A percentile compares a stretch with the other conserved stretches of the same genome.
phyloP scores from a whole-genome alignment of 2,888 invertebrate species.

The Dendrolimus houi region DNA sequence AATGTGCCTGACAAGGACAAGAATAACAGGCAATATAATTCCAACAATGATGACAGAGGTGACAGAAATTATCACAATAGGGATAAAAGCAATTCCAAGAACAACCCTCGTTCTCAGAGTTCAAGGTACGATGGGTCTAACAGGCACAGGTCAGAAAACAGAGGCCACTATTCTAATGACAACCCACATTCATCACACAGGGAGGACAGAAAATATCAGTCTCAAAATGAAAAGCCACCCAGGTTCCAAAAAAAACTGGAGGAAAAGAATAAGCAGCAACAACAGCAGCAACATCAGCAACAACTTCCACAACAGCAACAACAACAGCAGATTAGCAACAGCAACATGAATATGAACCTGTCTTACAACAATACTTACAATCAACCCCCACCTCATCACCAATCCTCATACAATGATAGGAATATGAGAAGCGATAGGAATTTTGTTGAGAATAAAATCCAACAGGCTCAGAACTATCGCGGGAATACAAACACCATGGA shows the following conservation, averaged over 20 bases:
- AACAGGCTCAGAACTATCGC: slow-evolving; percentile 32
- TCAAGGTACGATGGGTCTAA: slow-evolving; percentile 46
- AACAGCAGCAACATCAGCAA: slow-evolving; percentile 35
- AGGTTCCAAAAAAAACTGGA: slow-evolving; percentile 77
- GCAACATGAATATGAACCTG: slow-evolving; percentile 31
- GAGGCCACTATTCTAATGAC: slow-evolving; percentile 55
- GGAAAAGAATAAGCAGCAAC: slow-evolving; percentile 62
- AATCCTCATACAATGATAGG: slow-evolving; percentile 44
- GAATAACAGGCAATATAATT: slow-evolving; percentile 40
- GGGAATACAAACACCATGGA: slow-evolving; percentile 43
- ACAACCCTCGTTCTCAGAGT: slow-evolving; percentile 42
- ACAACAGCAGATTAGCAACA: slow-evolving; percentile 18
- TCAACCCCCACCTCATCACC: slow-evolving; percentile 23
- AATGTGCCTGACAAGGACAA: slow-evolving; percentile 67
- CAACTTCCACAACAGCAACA: slow-evolving; percentile 31
- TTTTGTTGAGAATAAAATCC: slow-evolving; percentile 39
- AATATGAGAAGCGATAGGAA: slow-evolving; percentile 40
- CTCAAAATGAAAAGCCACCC: slow-evolving; percentile 75
- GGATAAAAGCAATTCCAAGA: slow-evolving; percentile 50
- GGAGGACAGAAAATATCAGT: slow-evolving; percentile 59
- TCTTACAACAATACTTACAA: slow-evolving; percentile 48
- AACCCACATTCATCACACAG: slow-evolving; percentile 43
- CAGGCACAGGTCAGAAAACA: slow-evolving; percentile 42
- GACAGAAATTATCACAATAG: slow-evolving; percentile 45
- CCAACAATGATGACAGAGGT: slow-evolving; percentile 42